phyloP scores from a whole-genome alignment of 2,113 vertebrate species.

The Colinus virginianus region DNA sequence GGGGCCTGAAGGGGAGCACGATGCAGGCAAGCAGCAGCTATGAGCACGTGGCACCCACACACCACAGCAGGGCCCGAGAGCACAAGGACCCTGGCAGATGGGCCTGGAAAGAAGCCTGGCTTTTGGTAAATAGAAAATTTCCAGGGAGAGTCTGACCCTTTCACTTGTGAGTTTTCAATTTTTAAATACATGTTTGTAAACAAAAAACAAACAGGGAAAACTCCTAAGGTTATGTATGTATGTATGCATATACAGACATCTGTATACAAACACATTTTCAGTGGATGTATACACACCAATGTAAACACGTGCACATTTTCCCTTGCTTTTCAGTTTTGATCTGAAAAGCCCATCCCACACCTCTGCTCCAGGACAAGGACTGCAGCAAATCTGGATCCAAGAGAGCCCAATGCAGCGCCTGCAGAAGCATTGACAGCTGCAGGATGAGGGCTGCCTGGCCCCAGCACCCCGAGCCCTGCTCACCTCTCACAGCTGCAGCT shows the following conservation, averaged over 20 bases:
- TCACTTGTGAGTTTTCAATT: background rate
- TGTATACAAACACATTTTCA: background rate
- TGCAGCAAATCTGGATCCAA: background rate
- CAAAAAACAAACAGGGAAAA: background rate
- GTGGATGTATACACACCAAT: background rate
- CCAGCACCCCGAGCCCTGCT: background rate
- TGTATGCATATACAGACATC: background rate
- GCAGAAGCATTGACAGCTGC: rapidly evolving
- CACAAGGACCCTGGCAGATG: background rate
- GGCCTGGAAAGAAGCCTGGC: background rate
- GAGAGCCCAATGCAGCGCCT: rapidly evolving
- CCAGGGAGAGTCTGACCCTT: background rate
- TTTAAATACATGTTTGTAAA: background rate
- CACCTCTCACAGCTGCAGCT: constrained; percentile 63
- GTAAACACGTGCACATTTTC: background rate
- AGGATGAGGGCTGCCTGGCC: background rate
- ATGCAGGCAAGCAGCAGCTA: background rate
- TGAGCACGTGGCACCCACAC: background rate
- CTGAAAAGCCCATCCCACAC: background rate
- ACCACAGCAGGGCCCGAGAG: background rate
- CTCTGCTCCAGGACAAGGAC: background rate
- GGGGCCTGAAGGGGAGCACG: background rate
- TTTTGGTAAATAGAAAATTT: background rate
- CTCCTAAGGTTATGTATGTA: background rate
- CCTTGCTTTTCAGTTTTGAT: background rate